Conservation (phyloP, 2,888 invertebrate genomes). For the Microctonus brassicae region DNA sequence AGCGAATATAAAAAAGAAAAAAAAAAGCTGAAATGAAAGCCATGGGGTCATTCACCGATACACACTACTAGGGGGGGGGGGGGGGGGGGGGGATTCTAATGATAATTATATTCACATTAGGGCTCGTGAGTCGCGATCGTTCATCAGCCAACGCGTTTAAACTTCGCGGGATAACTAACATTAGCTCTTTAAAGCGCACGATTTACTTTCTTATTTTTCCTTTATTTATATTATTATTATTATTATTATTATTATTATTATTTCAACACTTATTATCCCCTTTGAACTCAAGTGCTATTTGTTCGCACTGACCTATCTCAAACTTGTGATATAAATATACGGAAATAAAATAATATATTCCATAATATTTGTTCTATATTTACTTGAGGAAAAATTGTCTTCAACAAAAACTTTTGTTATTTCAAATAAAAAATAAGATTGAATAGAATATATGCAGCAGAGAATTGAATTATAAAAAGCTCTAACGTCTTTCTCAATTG, state of each 20-base stretch:
- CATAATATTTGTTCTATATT: no score
- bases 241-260: not conserved
- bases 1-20: slow-evolving; percentile 25
- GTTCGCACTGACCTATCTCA: slow-evolving; percentile 12
- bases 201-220: slow-evolving; percentile 37
- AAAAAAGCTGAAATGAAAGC: slow-evolving; percentile 38
- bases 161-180: slow-evolving; percentile 40
- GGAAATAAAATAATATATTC: no score
- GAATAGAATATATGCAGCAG: not conserved
- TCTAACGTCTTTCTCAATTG: no score
- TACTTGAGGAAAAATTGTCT: not conserved
- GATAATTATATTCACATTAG: slow-evolving; percentile 61
- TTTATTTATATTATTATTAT: not conserved
- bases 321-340: not conserved
- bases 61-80: not conserved
- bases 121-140: slow-evolving; percentile 52
- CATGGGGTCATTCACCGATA: slow-evolving; percentile 41
- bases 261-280: not conserved
- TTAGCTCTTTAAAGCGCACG: slow-evolving; percentile 50
- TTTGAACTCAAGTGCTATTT: not conserved
- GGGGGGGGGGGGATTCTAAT: slow-evolving; percentile 47
- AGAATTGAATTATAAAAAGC: no score
- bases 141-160: slow-evolving; percentile 50
- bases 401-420: not conserved
- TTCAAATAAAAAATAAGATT: not conserved